Conservation (phyloP, 2,888 invertebrate genomes). For the Corythucha ciliata region DNA sequence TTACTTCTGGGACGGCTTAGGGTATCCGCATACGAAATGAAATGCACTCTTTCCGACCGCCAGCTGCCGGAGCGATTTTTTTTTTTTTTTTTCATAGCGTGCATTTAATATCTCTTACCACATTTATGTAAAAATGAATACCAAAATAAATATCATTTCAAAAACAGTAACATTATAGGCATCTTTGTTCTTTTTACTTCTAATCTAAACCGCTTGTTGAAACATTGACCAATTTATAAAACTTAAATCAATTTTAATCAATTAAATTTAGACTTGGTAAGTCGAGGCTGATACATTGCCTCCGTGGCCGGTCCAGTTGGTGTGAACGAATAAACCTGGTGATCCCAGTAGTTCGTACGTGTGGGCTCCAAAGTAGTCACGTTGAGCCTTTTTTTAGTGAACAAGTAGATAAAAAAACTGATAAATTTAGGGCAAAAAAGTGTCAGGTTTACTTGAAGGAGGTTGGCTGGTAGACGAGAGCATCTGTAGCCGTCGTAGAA, state of each 20-base stretch:
- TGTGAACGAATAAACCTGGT: slow-evolving; percentile 87
- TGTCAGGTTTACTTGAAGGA: slow-evolving; percentile 62
- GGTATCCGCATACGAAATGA: no score
- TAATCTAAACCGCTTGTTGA: no score
- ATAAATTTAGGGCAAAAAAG: background rate
- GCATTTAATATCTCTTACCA: no score
- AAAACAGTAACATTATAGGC: no score
- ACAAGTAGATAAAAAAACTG: background rate
- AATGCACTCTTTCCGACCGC: no score
- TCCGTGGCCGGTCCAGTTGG: slow-evolving; percentile 99
- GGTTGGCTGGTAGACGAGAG: slow-evolving; percentile 80
- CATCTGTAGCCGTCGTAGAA: slow-evolving; percentile 96
- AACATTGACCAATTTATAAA: background rate
- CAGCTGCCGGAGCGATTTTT: no score
- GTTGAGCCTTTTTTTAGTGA: slow-evolving; percentile 58
- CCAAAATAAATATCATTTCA: no score
- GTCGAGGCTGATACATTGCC: slow-evolving; percentile 92
- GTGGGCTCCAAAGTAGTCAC: slow-evolving; percentile 98
- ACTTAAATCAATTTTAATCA: background rate
- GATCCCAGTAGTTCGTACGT: slow-evolving; percentile 83
- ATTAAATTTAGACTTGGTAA: slow-evolving; percentile 68
- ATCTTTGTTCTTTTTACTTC: no score
- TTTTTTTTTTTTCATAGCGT: no score
- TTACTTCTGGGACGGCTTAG: no score
- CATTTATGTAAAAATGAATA: no score